A percentile compares a stretch with the other conserved stretches of the same genome.
Evolutionary conservation across 2,888 invertebrate species (phyloP).

Genomic region (Podabrus alpinus): DNA sequence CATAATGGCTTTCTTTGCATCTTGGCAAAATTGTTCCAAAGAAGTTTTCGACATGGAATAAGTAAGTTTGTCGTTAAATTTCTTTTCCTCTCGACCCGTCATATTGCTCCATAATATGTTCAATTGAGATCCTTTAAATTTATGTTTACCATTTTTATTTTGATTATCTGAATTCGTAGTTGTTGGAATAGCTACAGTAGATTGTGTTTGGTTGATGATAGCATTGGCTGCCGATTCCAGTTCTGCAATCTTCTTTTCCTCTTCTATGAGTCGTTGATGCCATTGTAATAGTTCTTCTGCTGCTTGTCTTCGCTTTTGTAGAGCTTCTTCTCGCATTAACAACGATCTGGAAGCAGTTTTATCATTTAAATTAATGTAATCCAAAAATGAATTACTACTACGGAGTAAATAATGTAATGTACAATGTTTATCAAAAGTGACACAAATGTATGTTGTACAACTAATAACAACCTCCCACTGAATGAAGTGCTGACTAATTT

Average conservation of each 20-base stretch:
- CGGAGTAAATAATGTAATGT: conserved; percentile 8
- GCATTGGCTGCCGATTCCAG: conserved; percentile 55
- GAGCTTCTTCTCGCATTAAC: conserved; percentile 57
- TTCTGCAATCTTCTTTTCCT: conserved; percentile 58
- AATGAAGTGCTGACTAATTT: conserved; percentile 50
- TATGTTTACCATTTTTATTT: conserved; percentile 25
- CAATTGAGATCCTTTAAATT: conserved; percentile 51
- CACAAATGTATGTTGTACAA: conserved; percentile 34
- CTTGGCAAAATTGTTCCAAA: conserved; percentile 54
- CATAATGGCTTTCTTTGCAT: conserved; percentile 47
- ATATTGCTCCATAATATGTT: conserved; percentile 57
- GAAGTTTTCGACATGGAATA: conserved; percentile 54
- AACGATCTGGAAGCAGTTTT: conserved; percentile 47
- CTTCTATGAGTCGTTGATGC: conserved; percentile 60
- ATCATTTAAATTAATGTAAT: neutral
- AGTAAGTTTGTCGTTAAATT: conserved; percentile 50
- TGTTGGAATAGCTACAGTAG: conserved; percentile 27
- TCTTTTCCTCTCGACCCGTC: conserved; percentile 52
- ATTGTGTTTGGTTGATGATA: conserved; percentile 41
- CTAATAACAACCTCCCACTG: conserved; percentile 40
- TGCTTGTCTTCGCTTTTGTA: conserved; percentile 56
- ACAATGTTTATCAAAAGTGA: conserved; percentile 27
- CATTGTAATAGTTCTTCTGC: conserved; percentile 60
- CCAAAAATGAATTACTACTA: neutral
- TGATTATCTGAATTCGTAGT: conserved; percentile 10